Base-by-base conservation (phyloP, 2,113 vertebrate genomes). In the Lonchura striata region DNA sequence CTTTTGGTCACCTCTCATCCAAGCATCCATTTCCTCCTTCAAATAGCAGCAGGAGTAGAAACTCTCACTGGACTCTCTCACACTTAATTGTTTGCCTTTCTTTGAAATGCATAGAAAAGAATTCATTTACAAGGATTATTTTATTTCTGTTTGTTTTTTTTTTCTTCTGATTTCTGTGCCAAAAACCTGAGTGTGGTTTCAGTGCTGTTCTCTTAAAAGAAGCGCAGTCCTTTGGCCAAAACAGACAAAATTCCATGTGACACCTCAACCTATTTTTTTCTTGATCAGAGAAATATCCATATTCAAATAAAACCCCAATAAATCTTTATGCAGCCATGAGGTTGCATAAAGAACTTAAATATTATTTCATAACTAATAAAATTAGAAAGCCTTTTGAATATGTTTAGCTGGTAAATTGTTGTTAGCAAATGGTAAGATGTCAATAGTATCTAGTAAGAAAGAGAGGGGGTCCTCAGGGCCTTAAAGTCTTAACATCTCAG, bases 381-480 rank as follows among this genome's bases (percentile, higher is more conserved):
- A 78, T 61, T 10, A 72, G 61, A 86, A 86, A 64, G 19, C 6
- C 6, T 78, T 71, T 86, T 69, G 28, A 60, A 64, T 39, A 25
- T 27, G 2, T 76, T 75, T 72, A 41, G 7, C 50, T 76, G 13
- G 15, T 30, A 70, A 76, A 59, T 44, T 69, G 13, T 80, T 85
- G 37, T 22, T 66, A 50, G 10, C 53, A 90, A 85, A 61, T 76
- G 17, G 8, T 57, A 61, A 83, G 50, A 15, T 35, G 19, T n/a
- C 54, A 24, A 15, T 23, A 63, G 31, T 33, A 83, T 59, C 68
- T 61, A 33, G 20, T 31, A 61, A 82, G 35, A 83, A 74, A 37
- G n/a, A 68, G 0, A 64, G 21, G 5, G 5, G 1, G 2, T 78
- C 7, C 70, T 41, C 21, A 20, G 20, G 78, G 28, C 20, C 33